phyloP scores from a whole-genome alignment of 2,113 vertebrate genomes.

The Phaetusa simplex region DNA sequence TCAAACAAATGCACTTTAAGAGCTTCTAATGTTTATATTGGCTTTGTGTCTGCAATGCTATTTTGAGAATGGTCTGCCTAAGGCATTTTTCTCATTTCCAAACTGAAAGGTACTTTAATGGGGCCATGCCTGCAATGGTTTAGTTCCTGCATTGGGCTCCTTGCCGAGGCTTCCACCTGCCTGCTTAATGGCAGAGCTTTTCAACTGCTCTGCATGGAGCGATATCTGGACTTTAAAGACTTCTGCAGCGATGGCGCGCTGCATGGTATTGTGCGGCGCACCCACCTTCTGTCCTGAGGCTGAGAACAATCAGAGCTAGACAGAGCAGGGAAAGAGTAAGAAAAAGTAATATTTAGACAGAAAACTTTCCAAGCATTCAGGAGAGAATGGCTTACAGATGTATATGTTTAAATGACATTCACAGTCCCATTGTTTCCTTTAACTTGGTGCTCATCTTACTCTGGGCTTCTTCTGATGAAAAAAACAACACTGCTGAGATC shows the following conservation, averaged over 20 bases:
- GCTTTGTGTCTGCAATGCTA: conserved; percentile 33
- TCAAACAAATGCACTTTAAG: conserved; percentile 58
- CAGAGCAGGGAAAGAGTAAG: conserved; percentile 51
- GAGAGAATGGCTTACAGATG: conserved; percentile 77
- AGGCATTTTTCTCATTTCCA: conserved; percentile 70
- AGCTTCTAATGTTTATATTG: conserved; percentile 63
- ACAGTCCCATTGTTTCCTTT: conserved; percentile 72
- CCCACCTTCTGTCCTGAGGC: conserved; percentile 54
- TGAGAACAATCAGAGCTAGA: conserved; percentile 57
- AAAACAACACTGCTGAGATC: background rate
- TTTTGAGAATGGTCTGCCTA: conserved; percentile 63
- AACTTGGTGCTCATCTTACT: conserved; percentile 65
- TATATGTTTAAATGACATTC: conserved; percentile 69
- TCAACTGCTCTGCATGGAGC: background rate
- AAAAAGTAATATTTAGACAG: conserved; percentile 71
- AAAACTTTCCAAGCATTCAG: conserved; percentile 66
- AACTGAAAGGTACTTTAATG: conserved; percentile 58
- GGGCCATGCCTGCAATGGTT: conserved; percentile 49
- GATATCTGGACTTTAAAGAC: background rate
- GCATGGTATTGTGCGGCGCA: background rate
- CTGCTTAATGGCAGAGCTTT: conserved; percentile 48
- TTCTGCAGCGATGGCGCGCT: background rate
- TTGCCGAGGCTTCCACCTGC: conserved; percentile 69
- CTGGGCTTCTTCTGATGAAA: conserved; percentile 44
- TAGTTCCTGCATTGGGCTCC: conserved; percentile 47